A percentile compares a stretch with the other conserved stretches of the same genome.
phyloP scores from a whole-genome alignment of 1,140 invertebrate genomes.

The Scaptomyza montana region DNA sequence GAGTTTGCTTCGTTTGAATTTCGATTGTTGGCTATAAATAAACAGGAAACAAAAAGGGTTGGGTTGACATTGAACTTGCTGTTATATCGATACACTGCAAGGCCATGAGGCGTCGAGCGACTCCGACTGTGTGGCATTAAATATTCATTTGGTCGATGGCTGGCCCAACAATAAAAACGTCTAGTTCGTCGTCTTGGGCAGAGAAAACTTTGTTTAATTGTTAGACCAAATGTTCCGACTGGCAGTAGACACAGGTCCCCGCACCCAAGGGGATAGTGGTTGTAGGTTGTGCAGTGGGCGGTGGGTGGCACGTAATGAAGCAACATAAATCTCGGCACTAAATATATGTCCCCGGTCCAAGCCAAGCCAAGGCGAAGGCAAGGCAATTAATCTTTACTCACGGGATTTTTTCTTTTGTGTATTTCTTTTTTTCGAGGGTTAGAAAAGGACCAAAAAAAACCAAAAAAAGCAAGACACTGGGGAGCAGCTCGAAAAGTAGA shows the following conservation, averaged over 20 bases:
- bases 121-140: conserved; percentile 48
- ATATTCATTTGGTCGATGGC: conserved; percentile 69
- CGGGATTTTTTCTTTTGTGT: conserved; percentile 23
- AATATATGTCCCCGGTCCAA: conserved; percentile 69
- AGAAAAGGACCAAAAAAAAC: background rate
- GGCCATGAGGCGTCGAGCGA: conserved; percentile 30
- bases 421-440: background rate
- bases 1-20: conserved; percentile 35
- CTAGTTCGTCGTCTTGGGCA: conserved; percentile 31
- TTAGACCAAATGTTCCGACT: conserved; percentile 51
- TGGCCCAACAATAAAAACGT: conserved; percentile 72
- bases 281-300: background rate
- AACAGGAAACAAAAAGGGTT: conserved; percentile 11
- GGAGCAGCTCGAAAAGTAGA: conserved; percentile 19
- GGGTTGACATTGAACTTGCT: conserved; percentile 74
- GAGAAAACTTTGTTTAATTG: conserved; percentile 68
- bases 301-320: conserved; percentile 58
- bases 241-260: conserved; percentile 14
- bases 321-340: conserved; percentile 78
- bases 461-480: conserved; percentile 51
- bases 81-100: conserved; percentile 57
- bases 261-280: background rate
- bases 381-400: conserved; percentile 69
- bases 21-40: conserved; percentile 73
- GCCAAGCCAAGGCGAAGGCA: conserved; percentile 36